Percentiles rank a stretch among this genome's conserved stretches.
phyloP scores from a whole-genome alignment of 2,888 invertebrate species.

The Pristionchus japonicus region DNA sequence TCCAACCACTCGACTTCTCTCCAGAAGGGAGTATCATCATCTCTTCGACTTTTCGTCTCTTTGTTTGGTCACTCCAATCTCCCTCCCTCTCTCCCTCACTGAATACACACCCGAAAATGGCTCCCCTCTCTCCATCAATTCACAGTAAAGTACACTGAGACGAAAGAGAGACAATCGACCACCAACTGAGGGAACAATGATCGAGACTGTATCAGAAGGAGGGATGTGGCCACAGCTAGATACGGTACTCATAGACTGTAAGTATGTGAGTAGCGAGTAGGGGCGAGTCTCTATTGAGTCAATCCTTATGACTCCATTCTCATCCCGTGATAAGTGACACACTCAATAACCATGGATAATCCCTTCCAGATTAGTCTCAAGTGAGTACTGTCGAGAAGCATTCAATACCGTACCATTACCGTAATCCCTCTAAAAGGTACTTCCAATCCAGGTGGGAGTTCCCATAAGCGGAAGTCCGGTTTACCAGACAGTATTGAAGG shows the following conservation, averaged over 20 bases:
- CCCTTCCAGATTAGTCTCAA: background rate
- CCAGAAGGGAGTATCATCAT: conserved; percentile 4
- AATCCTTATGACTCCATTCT: background rate
- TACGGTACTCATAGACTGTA: background rate
- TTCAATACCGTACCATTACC: background rate
- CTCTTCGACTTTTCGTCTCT: conserved; percentile 6
- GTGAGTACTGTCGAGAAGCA: background rate
- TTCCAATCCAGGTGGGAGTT: background rate
- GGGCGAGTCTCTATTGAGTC: background rate
- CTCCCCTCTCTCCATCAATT: conserved; percentile 37
- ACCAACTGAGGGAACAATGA: background rate
- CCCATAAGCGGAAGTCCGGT: background rate
- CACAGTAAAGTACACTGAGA: conserved; percentile 23
- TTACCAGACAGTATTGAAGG: conserved; percentile 23
- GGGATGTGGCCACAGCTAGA: background rate
- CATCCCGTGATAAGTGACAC: background rate
- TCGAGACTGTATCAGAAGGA: too few species aligned
- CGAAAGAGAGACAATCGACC: background rate
- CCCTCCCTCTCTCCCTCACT: conserved; percentile 22
- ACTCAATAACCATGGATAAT: background rate
- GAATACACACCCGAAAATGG: conserved; percentile 10
- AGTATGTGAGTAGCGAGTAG: background rate
- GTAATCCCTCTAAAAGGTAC: background rate
- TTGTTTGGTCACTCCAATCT: conserved; percentile 29
- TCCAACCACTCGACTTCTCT: background rate